A percentile compares a stretch with the other conserved stretches of the same genome.
Evolutionary conservation across 2,888 invertebrate species (phyloP).

Genomic region (Andrena praecox): DNA sequence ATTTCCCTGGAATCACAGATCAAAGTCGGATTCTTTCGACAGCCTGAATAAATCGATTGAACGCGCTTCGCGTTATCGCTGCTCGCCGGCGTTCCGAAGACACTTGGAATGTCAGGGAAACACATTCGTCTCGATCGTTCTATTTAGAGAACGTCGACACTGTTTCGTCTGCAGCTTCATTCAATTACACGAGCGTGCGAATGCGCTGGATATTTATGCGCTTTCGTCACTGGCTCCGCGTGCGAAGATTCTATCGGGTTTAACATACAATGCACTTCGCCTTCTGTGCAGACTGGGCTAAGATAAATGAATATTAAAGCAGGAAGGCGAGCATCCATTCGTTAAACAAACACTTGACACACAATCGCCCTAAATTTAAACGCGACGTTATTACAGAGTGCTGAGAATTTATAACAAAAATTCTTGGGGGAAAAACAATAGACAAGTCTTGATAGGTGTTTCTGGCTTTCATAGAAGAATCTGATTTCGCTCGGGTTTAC

Average conservation of each 20-base stretch:
- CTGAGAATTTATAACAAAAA: background rate
- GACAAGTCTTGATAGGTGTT: background rate
- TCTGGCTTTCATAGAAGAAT: too few species aligned
- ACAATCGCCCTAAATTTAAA: background rate
- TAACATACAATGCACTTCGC: conserved; percentile 56
- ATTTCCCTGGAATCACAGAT: background rate
- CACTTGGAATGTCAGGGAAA: background rate
- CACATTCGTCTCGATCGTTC: conserved; percentile 28
- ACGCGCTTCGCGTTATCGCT: background rate
- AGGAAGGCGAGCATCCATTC: conserved; percentile 33
- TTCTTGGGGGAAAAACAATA: background rate
- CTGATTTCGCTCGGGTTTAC: background rate
- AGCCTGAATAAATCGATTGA: background rate
- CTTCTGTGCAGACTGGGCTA: background rate
- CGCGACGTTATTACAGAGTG: background rate
- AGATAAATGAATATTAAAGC: conserved; percentile 49
- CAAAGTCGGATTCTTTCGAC: background rate
- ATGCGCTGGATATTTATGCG: conserved; percentile 48
- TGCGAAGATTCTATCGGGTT: conserved; percentile 22
- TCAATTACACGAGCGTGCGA: conserved; percentile 58
- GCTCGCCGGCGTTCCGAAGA: background rate
- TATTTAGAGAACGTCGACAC: conserved; percentile 49
- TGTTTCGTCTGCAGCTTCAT: conserved; percentile 38
- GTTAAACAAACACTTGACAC: background rate
- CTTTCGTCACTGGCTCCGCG: conserved; percentile 39